phyloP scores from a whole-genome alignment of 2,888 invertebrate species.

The Therioaphis trifolii region DNA sequence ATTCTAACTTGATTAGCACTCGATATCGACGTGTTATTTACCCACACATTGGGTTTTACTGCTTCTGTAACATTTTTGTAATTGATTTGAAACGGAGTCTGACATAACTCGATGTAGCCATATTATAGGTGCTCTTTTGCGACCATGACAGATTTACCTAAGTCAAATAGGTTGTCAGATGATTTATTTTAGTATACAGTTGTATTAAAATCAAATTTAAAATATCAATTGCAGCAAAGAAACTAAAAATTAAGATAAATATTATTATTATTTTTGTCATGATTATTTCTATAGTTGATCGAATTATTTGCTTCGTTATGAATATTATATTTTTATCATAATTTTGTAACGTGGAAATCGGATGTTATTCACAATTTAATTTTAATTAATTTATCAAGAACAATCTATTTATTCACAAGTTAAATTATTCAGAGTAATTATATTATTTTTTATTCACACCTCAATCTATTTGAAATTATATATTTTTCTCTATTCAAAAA shows the following conservation, averaged over 20 bases:
- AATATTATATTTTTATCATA: background rate
- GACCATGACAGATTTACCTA: background rate
- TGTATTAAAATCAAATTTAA: constrained; percentile 25
- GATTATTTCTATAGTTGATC: no score
- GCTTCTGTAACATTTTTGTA: no score
- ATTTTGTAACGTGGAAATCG: no score
- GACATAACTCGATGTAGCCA: no score
- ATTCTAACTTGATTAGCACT: no score
- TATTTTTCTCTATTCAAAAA: background rate
- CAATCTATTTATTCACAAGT: background rate
- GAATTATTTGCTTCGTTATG: background rate
- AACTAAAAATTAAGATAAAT: background rate
- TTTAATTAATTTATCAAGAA: background rate
- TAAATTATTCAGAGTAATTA: background rate
- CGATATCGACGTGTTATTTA: no score
- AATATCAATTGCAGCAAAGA: background rate
- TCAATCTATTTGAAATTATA: background rate
- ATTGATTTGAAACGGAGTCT: no score
- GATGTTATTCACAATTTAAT: constrained; percentile 3
- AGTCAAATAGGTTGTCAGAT: constrained; percentile 8
- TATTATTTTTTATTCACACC: constrained; percentile 1
- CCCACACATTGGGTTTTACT: no score
- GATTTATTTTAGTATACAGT: constrained; percentile 18
- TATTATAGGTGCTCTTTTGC: no score
- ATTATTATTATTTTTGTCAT: constrained; percentile 1